Base-by-base conservation (phyloP, 2,113 vertebrate species). In the Canis aureus region DNA sequence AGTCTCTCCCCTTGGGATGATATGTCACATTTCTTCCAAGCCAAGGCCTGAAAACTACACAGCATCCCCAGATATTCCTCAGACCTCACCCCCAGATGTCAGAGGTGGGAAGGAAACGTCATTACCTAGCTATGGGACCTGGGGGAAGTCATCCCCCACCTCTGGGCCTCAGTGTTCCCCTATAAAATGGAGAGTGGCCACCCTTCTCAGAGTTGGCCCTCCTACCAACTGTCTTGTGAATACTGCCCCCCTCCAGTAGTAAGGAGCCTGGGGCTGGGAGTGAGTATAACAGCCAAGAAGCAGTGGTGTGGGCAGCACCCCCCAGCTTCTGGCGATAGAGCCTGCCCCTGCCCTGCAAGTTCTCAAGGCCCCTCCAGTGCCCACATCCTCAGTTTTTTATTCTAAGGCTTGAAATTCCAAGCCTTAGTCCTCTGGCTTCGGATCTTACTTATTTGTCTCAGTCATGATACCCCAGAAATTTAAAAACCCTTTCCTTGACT, bases 341-440 rank as follows among this genome's bases (percentile, higher is more conserved):
- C 38, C 53, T 62, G 19, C 23, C 67, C 25, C 73, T 66, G 12
- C 49, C 69, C 20, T 64, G 59, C 4, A 12, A 59, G 43, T 19
- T 25, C 74, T 87, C 27, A 43, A n/a, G 10, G 59, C 35, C 57
- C 67, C 53, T 84, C 29, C 66, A 66, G 51, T 12, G 51, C 66
- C 17, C 32, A 19, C 17, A 85, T 60, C 66, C 29, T 15, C 27
- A 10, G 29, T 35, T 64, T 78, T 86, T 91, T 15, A 76, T 60
- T 64, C 16, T 69, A 91, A 94, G 89, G 13, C 66, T 74, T 55
- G 5, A 85, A 91, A 91, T 67, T 62, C 89, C 17, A 79, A 93
- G 64, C 32, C 27, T 81, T 38, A 43, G n/a, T 32, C 35, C 32
- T 91, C 35, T 76, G 74, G 49, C 85, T 78, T 94, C 27, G 84